Evolutionary conservation across 1,140 invertebrate genomes (phyloP), one percentile per base, ranked within the genome.

Genomic region (Panonychus citri): DNA sequence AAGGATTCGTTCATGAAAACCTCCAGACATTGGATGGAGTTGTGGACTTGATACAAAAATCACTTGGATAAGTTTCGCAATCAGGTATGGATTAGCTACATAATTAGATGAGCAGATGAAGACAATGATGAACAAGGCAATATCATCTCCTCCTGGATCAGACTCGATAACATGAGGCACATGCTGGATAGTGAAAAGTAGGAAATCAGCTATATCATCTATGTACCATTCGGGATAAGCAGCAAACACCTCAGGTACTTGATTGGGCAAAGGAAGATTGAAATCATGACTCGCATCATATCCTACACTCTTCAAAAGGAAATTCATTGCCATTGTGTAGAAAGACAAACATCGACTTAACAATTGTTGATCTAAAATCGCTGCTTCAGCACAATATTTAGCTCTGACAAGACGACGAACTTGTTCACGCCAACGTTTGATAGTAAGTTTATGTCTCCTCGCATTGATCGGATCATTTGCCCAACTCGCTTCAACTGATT

Each of bases 221-320:
- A 66, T 79, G 67, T 91, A 94, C 82, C 87, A 94, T 70, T 96
- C 90, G 19, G 91, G 91, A 62, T 90, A 73, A 61, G 85, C 83
- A 51, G 81, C 19, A 24, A 66, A 57, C 28, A 64, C 56, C 58
- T 64, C 60, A 19, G 64, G 63, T 49, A 65, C 56, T 50, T 43
- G 54, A 24, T 54, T 19, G 7, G 60, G 40, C 5, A 54, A 49
- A 19, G 60, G 50, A 24, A 53, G 27, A 3, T 42, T 30, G 4
- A 54, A 37, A 28, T 43, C 54, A 25, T 53, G 19, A 17, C 52
- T 25, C 10, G 56, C 5, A 34, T 53, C 49, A 42, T 49, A 58
- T 48, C 63, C 62, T 40, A 62, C 56, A 53, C 52, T 52, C 10
- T 77, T 64, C 2, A 82, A 79, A 10, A 89, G 74, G 66, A 91